Conservation (phyloP, 2,888 invertebrate species). For the Heliconius cydno region DNA sequence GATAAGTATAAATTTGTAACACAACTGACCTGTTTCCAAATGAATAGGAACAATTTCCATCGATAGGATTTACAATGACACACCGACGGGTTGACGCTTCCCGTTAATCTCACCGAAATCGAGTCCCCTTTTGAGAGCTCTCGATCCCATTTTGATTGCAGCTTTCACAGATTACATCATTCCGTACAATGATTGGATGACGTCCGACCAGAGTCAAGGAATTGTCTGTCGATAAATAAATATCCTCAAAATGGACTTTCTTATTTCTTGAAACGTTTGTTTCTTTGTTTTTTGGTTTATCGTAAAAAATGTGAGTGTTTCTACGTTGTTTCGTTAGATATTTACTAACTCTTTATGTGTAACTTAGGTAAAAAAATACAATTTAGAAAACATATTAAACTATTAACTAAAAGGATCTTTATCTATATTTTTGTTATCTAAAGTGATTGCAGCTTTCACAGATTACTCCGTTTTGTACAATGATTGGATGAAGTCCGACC, state of each 20-base stretch:
- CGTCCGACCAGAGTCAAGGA: constrained; percentile 3
- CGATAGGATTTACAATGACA: constrained; percentile 62
- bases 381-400: too few species aligned
- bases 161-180: constrained; percentile 52
- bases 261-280: not conserved
- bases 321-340: not conserved
- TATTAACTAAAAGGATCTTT: too few species aligned
- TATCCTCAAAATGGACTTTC: not conserved
- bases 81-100: constrained; percentile 58
- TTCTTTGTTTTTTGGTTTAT: not conserved
- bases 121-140: constrained; percentile 57
- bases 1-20: not conserved
- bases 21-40: constrained; percentile 46
- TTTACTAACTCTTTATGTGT: not conserved
- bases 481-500: constrained; percentile 35
- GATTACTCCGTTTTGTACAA: constrained; percentile 49
- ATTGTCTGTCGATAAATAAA: constrained; percentile 1
- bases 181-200: constrained; percentile 42
- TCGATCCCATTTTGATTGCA: constrained; percentile 54
- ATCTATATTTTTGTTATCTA: too few species aligned
- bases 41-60: constrained; percentile 62
- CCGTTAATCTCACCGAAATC: constrained; percentile 65
- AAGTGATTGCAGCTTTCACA: constrained; percentile 51
- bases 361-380: too few species aligned
- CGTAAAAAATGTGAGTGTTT: not conserved